Evolutionary conservation across 2,888 invertebrate species (phyloP), one percentile per base, ranked within the genome.

Genomic region (Bembecia ichneumoniformis): DNA sequence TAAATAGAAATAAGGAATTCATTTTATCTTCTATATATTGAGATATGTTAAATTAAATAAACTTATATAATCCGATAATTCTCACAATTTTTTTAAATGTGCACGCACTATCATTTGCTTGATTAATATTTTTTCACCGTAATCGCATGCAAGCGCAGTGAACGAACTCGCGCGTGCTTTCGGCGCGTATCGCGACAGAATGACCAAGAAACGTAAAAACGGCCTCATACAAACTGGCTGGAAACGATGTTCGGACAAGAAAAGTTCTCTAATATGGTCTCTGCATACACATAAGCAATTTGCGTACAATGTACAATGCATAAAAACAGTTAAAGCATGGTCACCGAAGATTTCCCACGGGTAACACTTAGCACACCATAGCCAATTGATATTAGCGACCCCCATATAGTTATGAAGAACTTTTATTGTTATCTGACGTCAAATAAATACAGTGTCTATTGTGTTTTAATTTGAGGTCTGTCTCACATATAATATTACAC

Each of bases 101-200:
- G 3, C 15, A 44, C 44, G 15, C 40, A 16, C 44, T 44, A 11
- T 59, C 50, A 53, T 56, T 59, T 56, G 55, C 9, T 28, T 9
- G 28, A 28, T 9, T 28, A 28, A 28, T 28, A 28, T 52, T 47
- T 48, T 44, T 49, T 51, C 49, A 53, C 54, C 47, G 56, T 50
- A 50, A 35, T 52, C 40, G 11, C 10, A 47, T 43, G 47, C 36
- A 53, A 20, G 53, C 40, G 50, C 51, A 54, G 60, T 58, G 55
- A 55, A 54, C 63, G 63, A 67, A 66, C 66, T 60, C 63, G 73
- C 81, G 80, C 82, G 73, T 78, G 74, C 68, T 71, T 74, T 70
- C 66, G 60, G 65, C 76, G 75, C 80, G 82, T 69, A 67, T 69
- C 77, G 70, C 77, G 75, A 65, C 71, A 71, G 69, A 82, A 74